Evolutionary conservation across 2,113 vertebrate species (phyloP).

Genomic region (Talpa occidentalis): DNA sequence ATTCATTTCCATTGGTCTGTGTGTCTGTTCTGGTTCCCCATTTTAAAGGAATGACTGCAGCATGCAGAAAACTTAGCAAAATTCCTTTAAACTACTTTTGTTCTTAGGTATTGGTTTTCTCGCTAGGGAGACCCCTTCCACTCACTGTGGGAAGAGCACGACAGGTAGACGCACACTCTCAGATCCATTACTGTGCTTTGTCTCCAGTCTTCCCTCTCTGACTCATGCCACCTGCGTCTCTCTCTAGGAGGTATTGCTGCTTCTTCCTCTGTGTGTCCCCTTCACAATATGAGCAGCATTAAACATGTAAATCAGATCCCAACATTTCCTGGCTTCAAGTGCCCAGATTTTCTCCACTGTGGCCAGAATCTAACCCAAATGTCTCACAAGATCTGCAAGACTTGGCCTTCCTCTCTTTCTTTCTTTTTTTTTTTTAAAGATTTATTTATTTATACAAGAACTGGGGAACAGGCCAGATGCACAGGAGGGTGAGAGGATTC

Average conservation of each 20-base stretch:
- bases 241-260: not conserved
- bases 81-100: not conserved
- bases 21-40: not conserved
- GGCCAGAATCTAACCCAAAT: not conserved
- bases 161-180: not conserved
- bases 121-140: not conserved
- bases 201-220: not conserved
- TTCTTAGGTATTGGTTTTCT: not conserved
- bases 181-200: no score
- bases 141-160: not conserved
- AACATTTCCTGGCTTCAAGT: not conserved
- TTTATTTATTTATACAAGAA: no score
- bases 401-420: not conserved
- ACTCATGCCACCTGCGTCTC: not conserved
- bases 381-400: not conserved
- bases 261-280: not conserved
- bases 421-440: not conserved
- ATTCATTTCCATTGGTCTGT: no score
- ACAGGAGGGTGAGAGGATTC: no score
- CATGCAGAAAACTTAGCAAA: not conserved
- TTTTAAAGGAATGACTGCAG: not conserved
- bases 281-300: not conserved
- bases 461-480: no score
- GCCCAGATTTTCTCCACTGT: no score
- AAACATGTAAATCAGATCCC: not conserved